Evolutionary conservation across 2,888 invertebrate genomes (phyloP).

Genomic region (Epistrophe eligans): DNA sequence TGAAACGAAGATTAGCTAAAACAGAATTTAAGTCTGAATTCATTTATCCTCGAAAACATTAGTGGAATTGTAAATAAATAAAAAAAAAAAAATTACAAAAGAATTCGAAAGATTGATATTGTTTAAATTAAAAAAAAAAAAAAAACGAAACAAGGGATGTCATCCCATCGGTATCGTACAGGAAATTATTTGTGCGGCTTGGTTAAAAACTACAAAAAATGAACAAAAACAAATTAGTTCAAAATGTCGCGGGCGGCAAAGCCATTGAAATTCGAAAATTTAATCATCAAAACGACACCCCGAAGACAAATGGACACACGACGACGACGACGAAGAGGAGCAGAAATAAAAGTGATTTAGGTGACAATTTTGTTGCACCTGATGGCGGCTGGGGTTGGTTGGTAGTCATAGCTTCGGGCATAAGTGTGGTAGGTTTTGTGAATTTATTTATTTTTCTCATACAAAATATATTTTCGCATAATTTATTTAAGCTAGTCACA

Average conservation of each 20-base stretch:
- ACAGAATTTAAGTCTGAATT: too few relatives aligned
- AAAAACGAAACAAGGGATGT: not conserved
- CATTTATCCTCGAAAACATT: too few relatives aligned
- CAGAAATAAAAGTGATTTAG: conserved; percentile 81
- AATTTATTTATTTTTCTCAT: not conserved
- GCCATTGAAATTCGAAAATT: not conserved
- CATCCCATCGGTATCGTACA: not conserved
- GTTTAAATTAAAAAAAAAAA: too few relatives aligned
- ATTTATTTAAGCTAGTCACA: conserved; percentile 86
- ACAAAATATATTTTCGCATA: not conserved
- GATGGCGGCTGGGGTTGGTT: conserved; percentile 92
- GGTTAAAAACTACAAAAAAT: not conserved
- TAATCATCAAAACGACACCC: not conserved
- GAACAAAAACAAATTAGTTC: not conserved
- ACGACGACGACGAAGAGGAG: too few relatives aligned
- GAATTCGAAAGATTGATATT: too few relatives aligned
- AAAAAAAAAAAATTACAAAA: too few relatives aligned
- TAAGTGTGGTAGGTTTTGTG: conserved; percentile 87
- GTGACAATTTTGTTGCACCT: conserved; percentile 87
- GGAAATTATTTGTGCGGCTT: not conserved
- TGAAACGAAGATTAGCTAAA: too few relatives aligned
- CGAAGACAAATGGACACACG: not conserved
- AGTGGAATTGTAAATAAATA: too few relatives aligned
- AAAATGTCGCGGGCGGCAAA: not conserved
- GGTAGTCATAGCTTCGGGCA: conserved; percentile 88